phyloP scores from a whole-genome alignment of 2,888 invertebrate species.

The Lapara coniferarum region DNA sequence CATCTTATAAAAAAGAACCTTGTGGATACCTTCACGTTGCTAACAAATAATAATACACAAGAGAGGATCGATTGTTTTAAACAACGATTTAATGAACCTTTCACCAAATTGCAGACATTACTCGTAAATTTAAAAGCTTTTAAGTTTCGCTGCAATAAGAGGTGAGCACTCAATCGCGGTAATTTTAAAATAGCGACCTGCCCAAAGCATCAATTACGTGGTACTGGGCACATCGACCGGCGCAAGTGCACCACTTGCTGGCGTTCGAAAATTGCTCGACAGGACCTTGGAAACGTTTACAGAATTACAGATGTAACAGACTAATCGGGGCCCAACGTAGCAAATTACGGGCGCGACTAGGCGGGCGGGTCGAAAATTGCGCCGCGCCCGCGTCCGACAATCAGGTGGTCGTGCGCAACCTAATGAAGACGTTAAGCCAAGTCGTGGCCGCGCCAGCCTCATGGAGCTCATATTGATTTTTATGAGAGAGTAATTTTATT shows the following conservation, averaged over 20 bases:
- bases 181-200: constrained; percentile 79
- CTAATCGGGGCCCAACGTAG: constrained; percentile 69
- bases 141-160: constrained; percentile 60
- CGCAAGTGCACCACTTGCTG: constrained; percentile 64
- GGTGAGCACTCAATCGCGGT: constrained; percentile 73
- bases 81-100: constrained; percentile 58
- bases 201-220: constrained; percentile 74
- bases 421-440: constrained; percentile 81
- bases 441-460: constrained; percentile 68
- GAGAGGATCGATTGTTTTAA: constrained; percentile 58
- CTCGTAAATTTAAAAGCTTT: constrained; percentile 61
- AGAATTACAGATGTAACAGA: constrained; percentile 67
- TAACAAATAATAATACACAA: constrained; percentile 40
- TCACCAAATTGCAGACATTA: constrained; percentile 55
- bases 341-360: constrained; percentile 71
- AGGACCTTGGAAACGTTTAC: constrained; percentile 67
- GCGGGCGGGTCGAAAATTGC: constrained; percentile 71
- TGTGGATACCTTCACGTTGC: constrained; percentile 30
- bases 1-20: constrained; percentile 27
- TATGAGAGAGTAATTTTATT: constrained; percentile 74
- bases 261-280: constrained; percentile 70
- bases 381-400: constrained; percentile 55
- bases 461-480: constrained; percentile 75
- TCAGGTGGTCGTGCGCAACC: constrained; percentile 71
- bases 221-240: constrained; percentile 57